Evolutionary conservation across 2,113 vertebrate genomes (phyloP), one percentile per base, ranked within the genome.

Genomic region (Ondatra zibethicus): DNA sequence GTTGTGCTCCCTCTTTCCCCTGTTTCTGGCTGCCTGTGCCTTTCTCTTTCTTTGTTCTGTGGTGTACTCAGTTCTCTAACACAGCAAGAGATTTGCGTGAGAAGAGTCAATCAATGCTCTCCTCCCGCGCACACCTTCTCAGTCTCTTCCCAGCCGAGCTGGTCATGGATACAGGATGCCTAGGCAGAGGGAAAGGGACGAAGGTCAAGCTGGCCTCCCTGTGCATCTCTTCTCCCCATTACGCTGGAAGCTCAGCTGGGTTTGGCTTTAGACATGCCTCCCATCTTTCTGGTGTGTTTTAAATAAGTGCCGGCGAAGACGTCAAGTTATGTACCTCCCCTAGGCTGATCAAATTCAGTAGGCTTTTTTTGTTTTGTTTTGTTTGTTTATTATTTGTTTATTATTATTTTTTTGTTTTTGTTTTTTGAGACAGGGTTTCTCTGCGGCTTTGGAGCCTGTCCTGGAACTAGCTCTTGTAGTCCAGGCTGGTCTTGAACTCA

Each of bases 41-140:
- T 68, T 86, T 63, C 93, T 58, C 58, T 39, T 7, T 92, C 84
- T 95, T 65, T 91, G 17, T 68, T 33, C 77, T 80, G 52, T 36
- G 61, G 66, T 55, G 12, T 82, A 89, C 23, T n/a, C 36, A 25
- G 58, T 94, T 89, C 31, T 39, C 25, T 63, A 75, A 87, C 33
- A 75, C 76, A 90, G 58, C 50, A 66, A 45, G 61, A 27, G n/a
- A 17, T 86, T 88, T 61, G 70, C 45, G 78, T 76, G 92, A 84
- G 63, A 21, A 19, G 23, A 87, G 33, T 82, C 70, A 61, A 11
- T 55, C 86, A 50, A 58, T 16, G 3, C 19, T 21, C 31, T 65
- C 45, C 21, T 84, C 7, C 5, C 1, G 0, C 25, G 7, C 11
- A 19, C 0, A 84, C 82, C 84, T 58, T 36, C 36, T 81, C 23